Base-by-base conservation (phyloP, 2,888 invertebrate genomes). In the Drosophila cracens region DNA sequence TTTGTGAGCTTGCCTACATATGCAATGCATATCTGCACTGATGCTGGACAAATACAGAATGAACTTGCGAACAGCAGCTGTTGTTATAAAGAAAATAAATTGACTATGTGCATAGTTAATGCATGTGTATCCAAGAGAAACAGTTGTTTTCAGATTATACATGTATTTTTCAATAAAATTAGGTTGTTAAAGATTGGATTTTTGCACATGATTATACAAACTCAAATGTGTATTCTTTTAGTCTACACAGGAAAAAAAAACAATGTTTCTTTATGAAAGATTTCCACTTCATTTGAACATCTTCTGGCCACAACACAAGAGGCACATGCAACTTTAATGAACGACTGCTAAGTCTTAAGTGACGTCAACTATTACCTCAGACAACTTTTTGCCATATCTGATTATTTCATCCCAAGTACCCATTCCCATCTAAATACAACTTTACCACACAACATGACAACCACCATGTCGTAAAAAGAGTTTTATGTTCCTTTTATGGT, bases 401-500 rank as follows among this genome's bases (percentile, higher is more conserved):
- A 65, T 73, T 54, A 51, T 65, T 61, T 58, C 46, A 53, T 25
- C 11, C 29, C 34, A 31, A 63, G 52, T 36, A 52, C 16, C 49
- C 58, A 62, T 34, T n/a, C 27, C n/a, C 33, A 52, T 46, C 25
- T 16, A 25, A 46, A 36, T 40, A 27, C 64, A 69, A 60, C 56
- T 70, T 58, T 48, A 58, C 51, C 79, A 82, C 71, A 71, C 65
- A 76, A 62, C 53, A 83, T 74, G 81, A 69, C 76, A 88, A 61
- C 76, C 83, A 68, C 83, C 48, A 76, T 78, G 90, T 84, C 85
- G 88, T 85, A 83, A 91, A 91, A 90, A 91, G 77, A 83, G 88
- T 90, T 90, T 89, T 87, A 86, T 89, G 82, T 86, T 79, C 81
- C 83, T 90, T 91, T 86, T 90, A 90, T 91, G 91, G 79, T 86